These are phyloP conservation scores for Adelosebastes latens DNA, from an alignment of 2,797 vertebrate species.

Conservation along the genomic window DNA sequence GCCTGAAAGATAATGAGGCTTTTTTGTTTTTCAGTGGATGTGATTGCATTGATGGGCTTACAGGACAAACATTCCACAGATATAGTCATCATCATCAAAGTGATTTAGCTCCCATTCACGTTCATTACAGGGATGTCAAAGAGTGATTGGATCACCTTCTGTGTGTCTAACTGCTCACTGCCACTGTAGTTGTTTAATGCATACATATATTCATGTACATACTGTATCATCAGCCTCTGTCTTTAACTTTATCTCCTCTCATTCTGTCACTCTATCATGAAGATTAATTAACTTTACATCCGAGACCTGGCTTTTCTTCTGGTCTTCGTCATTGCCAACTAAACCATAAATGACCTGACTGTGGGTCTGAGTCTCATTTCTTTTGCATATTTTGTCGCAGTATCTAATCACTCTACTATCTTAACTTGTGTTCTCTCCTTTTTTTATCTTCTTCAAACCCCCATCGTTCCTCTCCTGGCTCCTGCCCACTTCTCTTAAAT, in stretches of 20 bases:
- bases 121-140: neutral
- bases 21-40: conserved; percentile 18
- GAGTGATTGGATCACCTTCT: conserved; percentile 24
- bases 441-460: conserved; percentile 54
- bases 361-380: conserved; percentile 31
- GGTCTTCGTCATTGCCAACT: conserved; percentile 28
- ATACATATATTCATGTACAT: neutral
- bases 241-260: conserved; percentile 25
- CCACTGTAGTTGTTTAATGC: conserved; percentile 6
- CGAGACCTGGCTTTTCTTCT: conserved; percentile 3
- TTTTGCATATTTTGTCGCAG: conserved; percentile 52
- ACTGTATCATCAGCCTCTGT: conserved; percentile 32
- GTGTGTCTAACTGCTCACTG: conserved; percentile 1
- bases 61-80: conserved; percentile 7
- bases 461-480: conserved; percentile 65
- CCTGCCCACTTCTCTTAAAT: conserved; percentile 62
- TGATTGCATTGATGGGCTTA: conserved; percentile 7
- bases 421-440: conserved; percentile 74
- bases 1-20: conserved; percentile 6
- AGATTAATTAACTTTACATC: conserved; percentile 20
- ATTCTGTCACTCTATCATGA: conserved; percentile 36
- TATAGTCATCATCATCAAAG: neutral
- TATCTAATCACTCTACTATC: conserved; percentile 61
- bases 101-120: conserved; percentile 5
- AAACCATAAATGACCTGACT: conserved; percentile 35